Base-by-base conservation (phyloP, 2,113 vertebrate genomes). In the Puntigrus tetrazona region DNA sequence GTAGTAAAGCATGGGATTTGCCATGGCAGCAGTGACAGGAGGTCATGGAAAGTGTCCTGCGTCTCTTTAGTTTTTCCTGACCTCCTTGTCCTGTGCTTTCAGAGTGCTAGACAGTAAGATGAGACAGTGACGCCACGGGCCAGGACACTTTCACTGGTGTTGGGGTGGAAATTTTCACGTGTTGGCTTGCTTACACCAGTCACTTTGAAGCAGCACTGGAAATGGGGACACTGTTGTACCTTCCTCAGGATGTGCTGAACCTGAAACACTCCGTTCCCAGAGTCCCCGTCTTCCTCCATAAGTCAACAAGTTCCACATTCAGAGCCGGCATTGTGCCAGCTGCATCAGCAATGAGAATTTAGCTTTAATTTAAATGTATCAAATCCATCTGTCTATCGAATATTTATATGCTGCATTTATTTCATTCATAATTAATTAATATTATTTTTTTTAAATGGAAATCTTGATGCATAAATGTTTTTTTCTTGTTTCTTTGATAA, bases 21-120 rank as follows among this genome's bases (percentile, higher is more conserved):
- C 47, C 29, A n/a, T 77, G 50, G 52, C 52, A 59, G 50, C 7
- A 78, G 52, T 59, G 31, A 78, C 75, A 25, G 52, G 75, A 78
- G 75, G 75, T 78, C 75, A 59, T n/a, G 76, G 11, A 38, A 79
- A 79, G 57, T 81, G 57, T 61, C 55, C 34, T 38, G n/a, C 2
- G n/a, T 63, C n/a, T 79, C 10, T 81, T 65, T 29, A 47, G 27
- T 81, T 67, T 20, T 41, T 61, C 18, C 36, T 29, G 34, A 61
- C 14, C 77, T 61, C 22, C 4, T 27, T 8, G 55, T 78, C 36
- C 55, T 25, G 36, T 14, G 14, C 55, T 61, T 78, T 61, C 22
- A 10, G 29, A 20, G 34, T 25, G 22, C 55, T 61, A 61, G 78
- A 65, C 27, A 22, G 1, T 16, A 20, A 47, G 38, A 31, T 38